Base-by-base conservation (phyloP, 2,113 vertebrate genomes). In the Mionectes macconnelli region DNA sequence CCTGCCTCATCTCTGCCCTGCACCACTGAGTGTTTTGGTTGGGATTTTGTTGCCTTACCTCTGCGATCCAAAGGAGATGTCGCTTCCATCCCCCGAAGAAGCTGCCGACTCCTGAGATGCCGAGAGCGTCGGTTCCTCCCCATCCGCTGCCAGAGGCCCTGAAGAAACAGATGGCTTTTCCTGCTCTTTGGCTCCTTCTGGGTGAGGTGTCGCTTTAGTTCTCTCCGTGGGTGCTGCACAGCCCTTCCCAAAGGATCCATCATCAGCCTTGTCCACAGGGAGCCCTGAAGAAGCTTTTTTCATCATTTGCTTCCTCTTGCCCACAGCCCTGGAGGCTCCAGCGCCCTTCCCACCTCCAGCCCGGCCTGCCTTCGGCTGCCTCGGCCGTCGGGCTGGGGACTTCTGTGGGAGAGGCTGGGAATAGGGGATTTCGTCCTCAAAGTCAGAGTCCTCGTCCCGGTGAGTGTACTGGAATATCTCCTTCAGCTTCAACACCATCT, bases 381-480 rank as follows among this genome's bases (percentile, higher is more conserved):
- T 85, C 2, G 4, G 6, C 22, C 7, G 6, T 8, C 37, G 82
- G 70, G 83, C 68, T 0, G 3, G 85, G 44, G 82, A 37, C 69
- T 69, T 87, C 72, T 22, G 40, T 3, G 8, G 47, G 31, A 83
- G 86, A 30, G 44, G 55, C 67, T 97, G 97, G 25, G 98, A 97
- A 63, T 81, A 57, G 4, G 56, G 77, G 14, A 94, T 79, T 63
- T 98, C 98, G 0, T 97, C 98, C 63, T 99, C 98, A 0, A 98
- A 98, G 87, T 98, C 98, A 0, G 99, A 99, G 96, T 97, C 98
- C 96, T 94, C 49, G 7, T 98, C 97, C 97, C 97, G 98, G 96
- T 99, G 99, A 39, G 99, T 99, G 92, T 99, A 99, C 87, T 99
- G 98, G 96, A 99, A 99, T 94, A 99, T 99, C 98, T 99, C 99